Evolutionary conservation across 2,888 invertebrate genomes (phyloP).

Genomic region (Malthinus flaveolus): DNA sequence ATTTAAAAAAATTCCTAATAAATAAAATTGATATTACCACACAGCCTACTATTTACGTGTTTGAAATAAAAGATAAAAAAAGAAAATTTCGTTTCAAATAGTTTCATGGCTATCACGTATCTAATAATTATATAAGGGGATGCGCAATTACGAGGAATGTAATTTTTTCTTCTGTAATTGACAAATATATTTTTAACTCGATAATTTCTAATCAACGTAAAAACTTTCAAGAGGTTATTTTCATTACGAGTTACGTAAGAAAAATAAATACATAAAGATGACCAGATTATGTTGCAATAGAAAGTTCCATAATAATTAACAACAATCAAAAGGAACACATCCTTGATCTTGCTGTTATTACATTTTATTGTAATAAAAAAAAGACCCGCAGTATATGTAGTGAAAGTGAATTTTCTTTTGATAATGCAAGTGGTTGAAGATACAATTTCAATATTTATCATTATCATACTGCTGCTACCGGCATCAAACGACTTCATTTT

Average conservation of each 20-base stretch:
- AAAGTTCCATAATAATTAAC: background rate
- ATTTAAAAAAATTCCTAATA: too few relatives aligned
- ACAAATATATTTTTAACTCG: background rate
- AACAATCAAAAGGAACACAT: constrained; percentile 13
- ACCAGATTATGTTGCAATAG: background rate
- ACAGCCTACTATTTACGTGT: background rate
- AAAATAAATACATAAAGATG: background rate
- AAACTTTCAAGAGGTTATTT: background rate
- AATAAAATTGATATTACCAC: too few relatives aligned
- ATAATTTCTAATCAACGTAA: too few relatives aligned
- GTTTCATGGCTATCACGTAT: constrained; percentile 1
- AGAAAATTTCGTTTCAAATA: background rate
- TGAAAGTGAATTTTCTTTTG: constrained; percentile 11
- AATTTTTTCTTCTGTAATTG: background rate
- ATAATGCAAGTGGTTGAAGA: too few relatives aligned
- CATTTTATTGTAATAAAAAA: constrained; percentile 16
- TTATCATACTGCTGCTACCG: constrained; percentile 12
- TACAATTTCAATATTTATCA: background rate
- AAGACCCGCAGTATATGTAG: constrained; percentile 9
- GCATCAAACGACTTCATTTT: constrained; percentile 10
- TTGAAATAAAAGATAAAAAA: constrained; percentile 1
- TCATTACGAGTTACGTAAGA: background rate
- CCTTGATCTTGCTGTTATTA: constrained; percentile 23
- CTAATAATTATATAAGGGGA: constrained; percentile 4
- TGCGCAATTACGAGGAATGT: background rate